Conservation (phyloP, 2,797 vertebrate genomes). For the Crocidura indochinensis region DNA sequence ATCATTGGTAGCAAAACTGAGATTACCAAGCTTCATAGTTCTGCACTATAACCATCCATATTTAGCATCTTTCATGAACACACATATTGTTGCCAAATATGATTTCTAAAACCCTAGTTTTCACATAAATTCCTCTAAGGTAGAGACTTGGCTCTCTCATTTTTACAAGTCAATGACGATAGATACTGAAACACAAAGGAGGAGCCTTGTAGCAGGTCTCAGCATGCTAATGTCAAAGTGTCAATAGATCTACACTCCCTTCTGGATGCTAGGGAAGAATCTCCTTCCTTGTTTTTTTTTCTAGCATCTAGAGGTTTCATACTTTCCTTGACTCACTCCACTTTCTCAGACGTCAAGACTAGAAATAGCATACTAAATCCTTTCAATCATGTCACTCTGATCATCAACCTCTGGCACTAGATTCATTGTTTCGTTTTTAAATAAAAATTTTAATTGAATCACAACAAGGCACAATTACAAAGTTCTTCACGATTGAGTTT, state of each 20-base stretch:
- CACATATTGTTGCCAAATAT: background rate
- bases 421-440: no score
- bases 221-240: background rate
- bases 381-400: background rate
- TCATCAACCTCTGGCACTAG: background rate
- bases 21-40: background rate
- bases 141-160: background rate
- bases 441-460: no score
- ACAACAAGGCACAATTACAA: no score
- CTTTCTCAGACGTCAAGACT: background rate
- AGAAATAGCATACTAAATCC: background rate
- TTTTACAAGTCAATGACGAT: background rate
- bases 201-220: background rate
- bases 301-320: background rate
- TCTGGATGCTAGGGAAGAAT: background rate
- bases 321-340: background rate
- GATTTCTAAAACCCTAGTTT: background rate
- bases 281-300: conserved; percentile 6
- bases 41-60: background rate
- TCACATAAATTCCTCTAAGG: background rate
- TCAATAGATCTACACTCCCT: background rate
- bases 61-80: background rate
- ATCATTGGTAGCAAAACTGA: no score
- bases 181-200: background rate
- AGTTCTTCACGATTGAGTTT: no score